Percentiles rank a stretch among this genome's conserved stretches.
Evolutionary conservation across 2,888 invertebrate genomes (phyloP).

Genomic region (Standfussiana lucernea): DNA sequence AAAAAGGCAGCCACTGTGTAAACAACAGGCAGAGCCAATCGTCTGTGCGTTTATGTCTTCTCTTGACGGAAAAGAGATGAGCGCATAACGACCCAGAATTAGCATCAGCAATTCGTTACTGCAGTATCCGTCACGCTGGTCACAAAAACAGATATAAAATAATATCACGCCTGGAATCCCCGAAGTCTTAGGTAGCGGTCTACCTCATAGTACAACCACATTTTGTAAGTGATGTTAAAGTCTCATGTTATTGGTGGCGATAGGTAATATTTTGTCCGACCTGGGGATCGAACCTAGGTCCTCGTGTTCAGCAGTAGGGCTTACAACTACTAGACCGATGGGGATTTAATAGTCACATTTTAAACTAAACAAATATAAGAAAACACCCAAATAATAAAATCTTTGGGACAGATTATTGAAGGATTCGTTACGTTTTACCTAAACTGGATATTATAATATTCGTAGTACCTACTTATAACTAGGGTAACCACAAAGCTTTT

Average conservation of each 20-base stretch:
- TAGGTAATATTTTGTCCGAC: background rate
- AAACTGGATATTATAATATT: background rate
- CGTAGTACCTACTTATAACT: background rate
- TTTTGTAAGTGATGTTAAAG: background rate
- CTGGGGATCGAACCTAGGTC: background rate
- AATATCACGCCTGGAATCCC: background rate
- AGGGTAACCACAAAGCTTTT: conserved; percentile 19
- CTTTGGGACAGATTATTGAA: background rate
- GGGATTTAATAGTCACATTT: background rate
- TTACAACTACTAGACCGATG: background rate
- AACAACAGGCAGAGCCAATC: background rate
- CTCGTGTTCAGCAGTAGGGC: background rate
- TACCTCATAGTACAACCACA: background rate
- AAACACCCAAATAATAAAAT: background rate
- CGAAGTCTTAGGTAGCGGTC: background rate
- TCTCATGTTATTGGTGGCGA: background rate
- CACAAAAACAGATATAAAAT: background rate
- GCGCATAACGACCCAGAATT: background rate
- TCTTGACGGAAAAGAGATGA: background rate
- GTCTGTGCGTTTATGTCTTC: conserved; percentile 45
- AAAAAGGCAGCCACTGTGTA: background rate
- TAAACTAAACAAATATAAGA: background rate
- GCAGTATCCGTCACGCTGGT: background rate
- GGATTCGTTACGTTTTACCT: background rate
- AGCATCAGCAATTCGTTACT: background rate